A percentile compares a stretch with the other conserved stretches of the same genome.
Conservation (phyloP, 2,797 vertebrate genomes). For the Microctenopoma stevenorrisi region DNA sequence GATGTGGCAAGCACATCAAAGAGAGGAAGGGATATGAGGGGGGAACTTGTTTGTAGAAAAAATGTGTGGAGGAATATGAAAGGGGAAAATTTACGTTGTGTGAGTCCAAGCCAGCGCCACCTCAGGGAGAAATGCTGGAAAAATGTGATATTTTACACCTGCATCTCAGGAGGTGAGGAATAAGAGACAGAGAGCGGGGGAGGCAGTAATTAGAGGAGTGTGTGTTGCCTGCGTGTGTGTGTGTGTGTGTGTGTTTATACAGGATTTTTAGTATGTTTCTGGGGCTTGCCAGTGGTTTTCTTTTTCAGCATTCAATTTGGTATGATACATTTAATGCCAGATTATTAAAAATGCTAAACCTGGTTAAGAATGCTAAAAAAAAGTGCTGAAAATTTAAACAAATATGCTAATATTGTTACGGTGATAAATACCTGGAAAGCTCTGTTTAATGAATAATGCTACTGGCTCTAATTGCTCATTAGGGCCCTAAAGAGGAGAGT, state of each 20-base stretch:
- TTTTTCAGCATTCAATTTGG: constrained; percentile 73
- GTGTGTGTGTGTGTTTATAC: constrained; percentile 49
- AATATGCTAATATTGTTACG: constrained; percentile 78
- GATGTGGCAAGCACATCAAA: constrained; percentile 85
- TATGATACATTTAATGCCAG: constrained; percentile 65
- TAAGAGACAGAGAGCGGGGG: constrained; percentile 67
- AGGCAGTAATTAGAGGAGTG: constrained; percentile 78
- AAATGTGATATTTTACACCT: constrained; percentile 89
- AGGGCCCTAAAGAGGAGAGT: constrained; percentile 67
- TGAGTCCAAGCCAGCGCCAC: constrained; percentile 85
- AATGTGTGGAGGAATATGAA: constrained; percentile 80
- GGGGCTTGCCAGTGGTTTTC: constrained; percentile 76
- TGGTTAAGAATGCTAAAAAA: constrained; percentile 64
- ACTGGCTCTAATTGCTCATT: constrained; percentile 80
- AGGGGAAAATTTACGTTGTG: constrained; percentile 80
- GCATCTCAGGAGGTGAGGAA: constrained; percentile 83
- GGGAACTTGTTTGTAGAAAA: constrained; percentile 78
- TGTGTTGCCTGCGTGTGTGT: constrained; percentile 58
- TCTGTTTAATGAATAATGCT: constrained; percentile 78
- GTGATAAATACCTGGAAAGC: constrained; percentile 78
- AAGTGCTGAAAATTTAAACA: constrained; percentile 73
- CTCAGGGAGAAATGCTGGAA: constrained; percentile 86
- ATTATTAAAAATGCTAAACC: constrained; percentile 79
- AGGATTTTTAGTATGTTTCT: constrained; percentile 74
- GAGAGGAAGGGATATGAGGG: constrained; percentile 57